Evolutionary conservation across 37 sponge, comb jelly and placozoan genomes (phyloP).

Genomic region (Beroe forskalii): DNA sequence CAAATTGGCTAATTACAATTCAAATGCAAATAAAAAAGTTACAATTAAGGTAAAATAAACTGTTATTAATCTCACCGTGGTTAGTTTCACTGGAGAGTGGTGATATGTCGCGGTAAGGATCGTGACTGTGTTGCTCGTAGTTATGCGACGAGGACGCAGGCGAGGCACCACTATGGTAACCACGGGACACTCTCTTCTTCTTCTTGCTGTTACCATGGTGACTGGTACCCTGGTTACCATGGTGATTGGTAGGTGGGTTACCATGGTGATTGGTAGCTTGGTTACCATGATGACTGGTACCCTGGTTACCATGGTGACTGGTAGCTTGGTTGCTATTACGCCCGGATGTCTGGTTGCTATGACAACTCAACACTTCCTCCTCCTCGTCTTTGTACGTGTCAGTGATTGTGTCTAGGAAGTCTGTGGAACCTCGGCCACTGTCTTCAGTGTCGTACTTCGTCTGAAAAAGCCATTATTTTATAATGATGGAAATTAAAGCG

Average conservation of each 20-base stretch:
- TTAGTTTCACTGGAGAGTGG: not conserved
- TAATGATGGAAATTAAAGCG: too few species aligned
- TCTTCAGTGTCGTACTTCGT: conserved; percentile 7
- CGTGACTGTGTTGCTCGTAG: not conserved
- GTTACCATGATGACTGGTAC: too few species aligned
- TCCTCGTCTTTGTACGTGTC: not conserved
- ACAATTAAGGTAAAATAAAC: too few species aligned
- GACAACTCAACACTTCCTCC: not conserved
- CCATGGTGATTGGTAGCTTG: too few species aligned
- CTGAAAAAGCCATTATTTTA: too few species aligned
- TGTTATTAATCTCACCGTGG: not conserved
- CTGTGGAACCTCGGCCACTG: conserved; percentile 20
- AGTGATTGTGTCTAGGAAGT: conserved; percentile 27
- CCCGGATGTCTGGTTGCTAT: not conserved
- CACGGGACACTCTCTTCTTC: not conserved
- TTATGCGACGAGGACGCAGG: not conserved
- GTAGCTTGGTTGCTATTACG: too few species aligned
- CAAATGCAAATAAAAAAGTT: too few species aligned
- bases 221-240: too few species aligned
- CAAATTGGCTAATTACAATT: not conserved
- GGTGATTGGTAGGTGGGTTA: too few species aligned
- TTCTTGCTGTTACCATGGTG: not conserved
- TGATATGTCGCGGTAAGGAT: conserved; percentile 3
- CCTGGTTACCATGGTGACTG: too few species aligned
- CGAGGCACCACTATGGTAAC: not conserved